These are phyloP conservation scores for Mythimna lalbum DNA, from an alignment of 2,888 invertebrate genomes.

Conservation along the genomic window DNA sequence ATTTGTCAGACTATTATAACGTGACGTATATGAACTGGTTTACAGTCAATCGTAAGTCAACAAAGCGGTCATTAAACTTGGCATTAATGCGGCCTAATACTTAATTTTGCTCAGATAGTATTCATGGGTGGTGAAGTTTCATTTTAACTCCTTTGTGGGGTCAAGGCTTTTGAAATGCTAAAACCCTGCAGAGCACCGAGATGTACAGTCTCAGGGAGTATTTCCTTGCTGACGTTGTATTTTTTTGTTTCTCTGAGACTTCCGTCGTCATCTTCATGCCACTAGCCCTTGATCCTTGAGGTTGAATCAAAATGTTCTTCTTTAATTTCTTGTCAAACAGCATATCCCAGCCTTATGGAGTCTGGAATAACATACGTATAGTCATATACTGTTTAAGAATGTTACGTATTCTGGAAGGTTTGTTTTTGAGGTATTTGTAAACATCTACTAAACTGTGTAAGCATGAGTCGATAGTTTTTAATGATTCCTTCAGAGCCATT, in stretches of 20 bases:
- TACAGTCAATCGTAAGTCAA: conserved; percentile 5
- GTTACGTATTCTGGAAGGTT: not conserved
- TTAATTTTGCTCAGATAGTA: not conserved
- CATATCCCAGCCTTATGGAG: too few relatives aligned
- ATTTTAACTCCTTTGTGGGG: not conserved
- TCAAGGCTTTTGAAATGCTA: too few relatives aligned
- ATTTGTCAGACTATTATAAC: not conserved
- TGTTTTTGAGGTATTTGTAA: not conserved
- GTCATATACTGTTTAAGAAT: not conserved
- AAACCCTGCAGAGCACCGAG: too few relatives aligned
- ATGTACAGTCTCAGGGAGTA: too few relatives aligned
- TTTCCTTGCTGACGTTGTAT: too few relatives aligned
- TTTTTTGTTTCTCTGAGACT: not conserved
- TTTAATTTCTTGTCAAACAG: not conserved
- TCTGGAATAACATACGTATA: too few relatives aligned
- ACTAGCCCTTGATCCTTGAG: not conserved
- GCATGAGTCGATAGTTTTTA: not conserved
- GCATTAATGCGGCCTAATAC: conserved; percentile 4
- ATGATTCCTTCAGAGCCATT: too few relatives aligned
- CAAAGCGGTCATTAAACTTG: conserved; percentile 3
- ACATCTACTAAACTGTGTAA: too few relatives aligned
- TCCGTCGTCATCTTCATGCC: not conserved
- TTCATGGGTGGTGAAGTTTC: not conserved
- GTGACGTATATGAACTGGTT: not conserved
- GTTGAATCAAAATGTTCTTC: too few relatives aligned